These are phyloP conservation scores for Ammospiza maritima DNA, from an alignment of 2,797 vertebrate genomes.

Conservation along the genomic window DNA sequence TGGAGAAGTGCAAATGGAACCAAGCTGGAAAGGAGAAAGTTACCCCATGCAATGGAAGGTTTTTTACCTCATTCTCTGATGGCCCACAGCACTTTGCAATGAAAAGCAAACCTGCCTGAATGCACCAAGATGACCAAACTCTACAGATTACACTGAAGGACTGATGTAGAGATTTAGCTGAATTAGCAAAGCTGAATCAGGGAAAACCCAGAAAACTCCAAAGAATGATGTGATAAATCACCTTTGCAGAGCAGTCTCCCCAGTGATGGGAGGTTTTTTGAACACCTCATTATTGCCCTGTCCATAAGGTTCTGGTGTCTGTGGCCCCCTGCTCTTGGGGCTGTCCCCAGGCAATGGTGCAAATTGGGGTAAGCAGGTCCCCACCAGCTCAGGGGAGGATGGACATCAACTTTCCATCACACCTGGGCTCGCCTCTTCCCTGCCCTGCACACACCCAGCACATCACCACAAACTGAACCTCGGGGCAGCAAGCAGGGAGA, in stretches of 20 bases:
- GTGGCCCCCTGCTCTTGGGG: not conserved
- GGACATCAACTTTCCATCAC: not conserved
- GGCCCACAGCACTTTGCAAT: not conserved
- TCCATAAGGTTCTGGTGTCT: not conserved
- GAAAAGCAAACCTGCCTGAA: not conserved
- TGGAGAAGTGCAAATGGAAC: not conserved
- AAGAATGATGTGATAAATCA: not conserved
- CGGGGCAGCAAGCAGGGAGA: not conserved
- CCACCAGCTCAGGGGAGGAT: fast-evolving
- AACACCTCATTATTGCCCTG: not conserved
- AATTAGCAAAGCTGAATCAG: not conserved
- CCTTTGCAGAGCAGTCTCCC: not conserved
- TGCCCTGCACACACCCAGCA: not conserved
- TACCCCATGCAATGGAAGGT: not conserved
- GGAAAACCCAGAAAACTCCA: not conserved
- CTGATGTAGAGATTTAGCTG: not conserved
- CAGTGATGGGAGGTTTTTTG: not conserved
- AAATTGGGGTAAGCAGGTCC: not conserved
- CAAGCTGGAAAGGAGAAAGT: slow-evolving; percentile 4
- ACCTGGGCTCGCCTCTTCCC: not conserved
- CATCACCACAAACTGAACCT: not conserved
- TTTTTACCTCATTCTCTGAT: not conserved
- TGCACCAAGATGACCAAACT: not conserved
- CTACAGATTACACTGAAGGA: not conserved
- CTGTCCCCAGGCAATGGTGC: not conserved